Evolutionary conservation across 92 coral and sea anemone genomes (phyloP), one percentile per base, ranked within the genome.

Genomic region (Heliopora coerulea): DNA sequence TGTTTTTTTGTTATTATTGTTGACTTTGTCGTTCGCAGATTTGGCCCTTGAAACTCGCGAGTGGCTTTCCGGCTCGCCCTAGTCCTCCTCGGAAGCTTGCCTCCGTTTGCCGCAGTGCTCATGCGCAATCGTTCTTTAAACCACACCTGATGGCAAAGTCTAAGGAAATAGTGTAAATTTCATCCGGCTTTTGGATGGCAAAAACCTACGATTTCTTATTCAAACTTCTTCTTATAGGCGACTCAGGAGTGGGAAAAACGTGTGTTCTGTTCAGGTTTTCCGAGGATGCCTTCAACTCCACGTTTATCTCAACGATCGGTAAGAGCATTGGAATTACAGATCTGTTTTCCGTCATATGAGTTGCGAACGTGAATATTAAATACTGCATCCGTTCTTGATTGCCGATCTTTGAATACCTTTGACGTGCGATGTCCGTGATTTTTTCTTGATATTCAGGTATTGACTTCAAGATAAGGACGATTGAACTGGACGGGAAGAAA

Each of bases 201-300:
- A 95, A 95, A 83, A 95, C 95, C 62, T 95, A 95, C 85, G 99
- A 95, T 90, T 95, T 95, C 65, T 96, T 95, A 82, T 95, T 95
- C 79, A 95, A 95, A 72, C 68, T 95, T 50, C 86, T 95, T 68
- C 87, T 95, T 32, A 95, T 95, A 12, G 99, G 99, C 52, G 99
- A 95, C 66, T 88, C 96, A 37, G 99, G 99, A 56, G 99, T 95
- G 62, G 99, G 97, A 58, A 95, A 95, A 81, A 95, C 99, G 23
- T 89, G 88, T 63, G 92, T 88, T 34, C 62, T 93, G 75, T 93
- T 93, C 77, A 80, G 98, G 66, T 93, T 93, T 75, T 93, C 98
- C 32, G 98, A 93, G 75, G 98, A 93, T 84, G 98, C 98, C 41
- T 93, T 93, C 63, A 93, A 93, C 68, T 90, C 98, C 18, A 93